Evolutionary conservation across 2,888 invertebrate species (phyloP).

Genomic region (Trichopria drosophilae): DNA sequence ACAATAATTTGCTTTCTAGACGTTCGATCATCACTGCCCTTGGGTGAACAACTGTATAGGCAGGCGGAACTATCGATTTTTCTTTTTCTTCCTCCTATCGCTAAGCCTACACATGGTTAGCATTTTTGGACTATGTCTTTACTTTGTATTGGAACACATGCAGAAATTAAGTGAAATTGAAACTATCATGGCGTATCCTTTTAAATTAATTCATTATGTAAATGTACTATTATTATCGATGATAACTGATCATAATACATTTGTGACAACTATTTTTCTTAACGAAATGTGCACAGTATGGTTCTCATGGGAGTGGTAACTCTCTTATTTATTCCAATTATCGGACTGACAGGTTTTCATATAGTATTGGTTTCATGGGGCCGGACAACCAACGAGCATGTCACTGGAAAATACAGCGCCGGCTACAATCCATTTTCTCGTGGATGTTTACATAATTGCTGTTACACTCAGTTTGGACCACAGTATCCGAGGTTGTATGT

Average conservation of each 20-base stretch:
- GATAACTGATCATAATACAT: background rate
- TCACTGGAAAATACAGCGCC: conserved; percentile 98
- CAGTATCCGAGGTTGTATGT: conserved; percentile 96
- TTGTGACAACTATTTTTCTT: conserved; percentile 39
- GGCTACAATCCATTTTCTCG: conserved; percentile 98
- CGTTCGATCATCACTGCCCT: conserved; percentile 99
- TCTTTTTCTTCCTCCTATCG: conserved; percentile 97
- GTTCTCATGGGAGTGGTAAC: conserved; percentile 90
- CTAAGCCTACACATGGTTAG: conserved; percentile 97
- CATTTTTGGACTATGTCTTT: conserved; percentile 91
- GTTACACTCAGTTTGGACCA: conserved; percentile 93
- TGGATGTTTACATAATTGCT: conserved; percentile 94
- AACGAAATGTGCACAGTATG: conserved; percentile 65
- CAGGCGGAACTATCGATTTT: conserved; percentile 95
- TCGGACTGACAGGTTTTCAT: conserved; percentile 97
- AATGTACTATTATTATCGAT: background rate
- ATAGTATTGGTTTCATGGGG: conserved; percentile 95
- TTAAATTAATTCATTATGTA: conserved; percentile 45
- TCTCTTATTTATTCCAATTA: conserved; percentile 91
- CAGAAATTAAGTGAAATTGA: conserved; percentile 77
- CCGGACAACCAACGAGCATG: conserved; percentile 99
- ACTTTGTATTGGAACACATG: conserved; percentile 86
- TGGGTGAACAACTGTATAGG: conserved; percentile 99
- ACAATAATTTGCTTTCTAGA: conserved; percentile 67
- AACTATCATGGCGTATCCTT: conserved; percentile 87